Base-by-base conservation (phyloP, 1,140 invertebrate species). In the Caenorhabditis briggsae region DNA sequence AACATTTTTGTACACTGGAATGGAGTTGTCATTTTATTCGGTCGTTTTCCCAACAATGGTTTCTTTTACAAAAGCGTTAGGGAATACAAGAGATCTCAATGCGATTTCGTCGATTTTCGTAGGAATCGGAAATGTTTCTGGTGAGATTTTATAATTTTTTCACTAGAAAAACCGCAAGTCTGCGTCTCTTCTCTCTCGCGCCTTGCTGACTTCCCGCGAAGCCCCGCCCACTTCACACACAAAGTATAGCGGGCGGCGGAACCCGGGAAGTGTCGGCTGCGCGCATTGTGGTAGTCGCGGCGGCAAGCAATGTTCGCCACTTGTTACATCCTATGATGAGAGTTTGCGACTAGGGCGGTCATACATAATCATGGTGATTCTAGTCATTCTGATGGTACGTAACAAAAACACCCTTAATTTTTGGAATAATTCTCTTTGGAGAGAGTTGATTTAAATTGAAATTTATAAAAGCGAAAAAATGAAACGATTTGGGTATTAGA, bases 341-440 rank as follows among this genome's bases (percentile, higher is more conserved):
- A 78, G 70, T 50, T 78, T 78, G 70, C 70, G 70, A 78, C 70
- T 78, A 78, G 70, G 70, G 70, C 70, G 70, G 70, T 78, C 70
- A 20, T 78, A 78, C 70, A 53, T 7, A 78, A 50, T 78, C 43
- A 78, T 78, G 70, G 70, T 78, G 70, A 78, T 78, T 78, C 70
- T 78, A 78, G 70, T 78, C 70, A 78, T 78, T 78, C 70, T 78
- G 70, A 78, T 78, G 70, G 70, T 78, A 78, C 9, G 43, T 50
- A 78, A 50, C 70, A 78, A 23, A 16, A 12, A n/a, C 11, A 18
- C 1, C 48, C 14, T 6, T 43, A 78, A 70, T 43, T 70, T 70
- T 70, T 70, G 64, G 41, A 70, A 70, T 18, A 43, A 2, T 16
- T 70, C 64, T 70, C 64, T 46, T 43, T 46, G 33, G 64, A 70